Conservation (phyloP, 2,888 invertebrate species). For the Tachina grossa region DNA sequence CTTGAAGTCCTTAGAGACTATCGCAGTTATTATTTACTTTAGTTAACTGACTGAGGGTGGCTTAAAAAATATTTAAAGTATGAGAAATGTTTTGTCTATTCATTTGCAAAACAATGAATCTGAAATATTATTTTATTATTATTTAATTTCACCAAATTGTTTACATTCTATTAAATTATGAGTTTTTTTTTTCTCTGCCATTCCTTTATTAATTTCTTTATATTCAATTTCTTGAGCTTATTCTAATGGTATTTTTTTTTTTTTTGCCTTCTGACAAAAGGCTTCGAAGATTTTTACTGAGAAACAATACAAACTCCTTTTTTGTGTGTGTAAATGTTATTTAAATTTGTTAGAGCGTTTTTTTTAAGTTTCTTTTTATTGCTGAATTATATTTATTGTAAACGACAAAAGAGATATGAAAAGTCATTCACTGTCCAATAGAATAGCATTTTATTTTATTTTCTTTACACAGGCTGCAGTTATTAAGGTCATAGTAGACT, state of each 20-base stretch:
- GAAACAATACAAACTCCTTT: slow-evolving; percentile 59
- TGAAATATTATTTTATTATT: slow-evolving; percentile 77
- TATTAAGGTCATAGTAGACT: background rate
- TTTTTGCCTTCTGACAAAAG: slow-evolving; percentile 1
- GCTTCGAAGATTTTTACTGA: slow-evolving; percentile 33
- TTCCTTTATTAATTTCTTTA: slow-evolving; percentile 69
- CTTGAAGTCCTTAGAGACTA: slow-evolving; percentile 56
- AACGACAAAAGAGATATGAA: slow-evolving; percentile 51
- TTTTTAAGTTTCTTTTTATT: slow-evolving; percentile 31
- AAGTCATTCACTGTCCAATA: slow-evolving; percentile 65
- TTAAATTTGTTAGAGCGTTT: slow-evolving; percentile 45
- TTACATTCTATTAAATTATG: slow-evolving; percentile 82
- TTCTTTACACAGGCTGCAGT: background rate
- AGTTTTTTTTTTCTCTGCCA: slow-evolving; percentile 69
- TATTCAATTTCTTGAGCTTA: slow-evolving; percentile 52
- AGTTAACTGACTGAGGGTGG: background rate
- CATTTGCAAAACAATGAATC: slow-evolving; percentile 29
- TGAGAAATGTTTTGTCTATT: slow-evolving; percentile 59
- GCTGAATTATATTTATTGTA: slow-evolving; percentile 34
- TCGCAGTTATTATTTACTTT: slow-evolving; percentile 18
- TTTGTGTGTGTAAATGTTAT: slow-evolving; percentile 48
- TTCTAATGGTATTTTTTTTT: slow-evolving; percentile 33
- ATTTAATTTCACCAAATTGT: slow-evolving; percentile 82
- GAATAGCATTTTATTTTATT: slow-evolving; percentile 6
- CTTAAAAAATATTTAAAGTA: background rate